phyloP scores from a whole-genome alignment of 2,113 vertebrate species.

The Oenanthe melanoleuca region DNA sequence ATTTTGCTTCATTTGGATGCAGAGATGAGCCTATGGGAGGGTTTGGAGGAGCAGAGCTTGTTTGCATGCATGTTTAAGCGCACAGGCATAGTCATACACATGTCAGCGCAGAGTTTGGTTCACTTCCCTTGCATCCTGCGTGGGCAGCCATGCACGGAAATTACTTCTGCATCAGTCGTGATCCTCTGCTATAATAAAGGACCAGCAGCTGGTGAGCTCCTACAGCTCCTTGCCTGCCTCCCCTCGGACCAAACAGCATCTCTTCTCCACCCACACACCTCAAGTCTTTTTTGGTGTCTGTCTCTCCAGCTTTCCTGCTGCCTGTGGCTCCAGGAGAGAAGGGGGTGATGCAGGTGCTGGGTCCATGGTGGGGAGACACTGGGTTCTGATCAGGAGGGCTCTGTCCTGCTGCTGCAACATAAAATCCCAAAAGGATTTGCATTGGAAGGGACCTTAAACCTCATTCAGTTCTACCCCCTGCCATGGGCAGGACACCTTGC shows the following conservation, averaged over 20 bases:
- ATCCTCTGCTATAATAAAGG: neutral
- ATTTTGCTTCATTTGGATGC: slow-evolving; percentile 60
- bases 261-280: neutral
- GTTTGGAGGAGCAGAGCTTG: slow-evolving; percentile 50
- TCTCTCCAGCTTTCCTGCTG: neutral
- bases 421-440: neutral
- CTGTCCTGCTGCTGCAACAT: neutral
- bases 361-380: rapidly evolving
- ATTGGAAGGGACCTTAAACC: neutral
- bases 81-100: neutral
- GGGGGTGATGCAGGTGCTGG: neutral
- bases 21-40: slow-evolving; percentile 44
- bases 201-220: slow-evolving; percentile 44
- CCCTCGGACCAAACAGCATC: neutral
- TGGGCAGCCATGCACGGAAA: slow-evolving; percentile 53
- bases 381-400: neutral
- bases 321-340: neutral
- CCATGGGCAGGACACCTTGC: neutral
- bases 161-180: slow-evolving; percentile 37
- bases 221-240: neutral
- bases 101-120: neutral
- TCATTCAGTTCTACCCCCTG: neutral
- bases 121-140: slow-evolving; percentile 41
- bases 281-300: neutral
- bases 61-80: slow-evolving; percentile 43